phyloP scores from a whole-genome alignment of 23 tunicate species.

The Ascidia mentula region DNA sequence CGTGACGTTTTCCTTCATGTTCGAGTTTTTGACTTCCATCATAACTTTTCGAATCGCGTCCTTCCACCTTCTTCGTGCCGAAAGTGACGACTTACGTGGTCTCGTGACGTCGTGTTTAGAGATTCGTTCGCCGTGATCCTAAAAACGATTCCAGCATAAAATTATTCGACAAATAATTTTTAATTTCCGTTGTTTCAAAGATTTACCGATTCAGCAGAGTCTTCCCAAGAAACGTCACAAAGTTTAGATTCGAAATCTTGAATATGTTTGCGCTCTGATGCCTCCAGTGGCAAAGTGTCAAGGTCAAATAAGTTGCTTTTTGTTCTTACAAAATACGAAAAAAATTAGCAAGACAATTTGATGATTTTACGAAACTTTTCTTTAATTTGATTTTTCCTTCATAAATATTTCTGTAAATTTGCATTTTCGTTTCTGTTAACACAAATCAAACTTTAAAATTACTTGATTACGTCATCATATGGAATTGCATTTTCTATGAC shows the following conservation, averaged over 20 bases:
- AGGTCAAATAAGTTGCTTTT: conserved; percentile 11
- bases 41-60: not conserved
- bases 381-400: too few species aligned
- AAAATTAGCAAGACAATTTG: too few species aligned
- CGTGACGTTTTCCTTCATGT: too few species aligned
- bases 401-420: not conserved
- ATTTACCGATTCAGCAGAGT: too few species aligned
- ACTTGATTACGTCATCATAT: conserved; percentile 48
- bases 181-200: too few species aligned
- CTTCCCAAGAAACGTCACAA: too few species aligned
- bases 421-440: not conserved
- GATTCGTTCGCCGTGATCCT: not conserved
- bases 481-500: conserved; percentile 31
- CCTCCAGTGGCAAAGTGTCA: conserved; percentile 19
- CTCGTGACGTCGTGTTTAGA: not conserved
- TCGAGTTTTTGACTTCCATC: too few species aligned
- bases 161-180: too few species aligned
- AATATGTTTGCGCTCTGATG: not conserved
- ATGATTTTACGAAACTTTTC: too few species aligned
- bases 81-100: not conserved
- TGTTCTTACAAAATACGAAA: not conserved
- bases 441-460: not conserved
- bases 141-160: too few species aligned
- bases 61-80: not conserved
- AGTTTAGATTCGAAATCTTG: not conserved